Evolutionary conservation across 1,140 invertebrate genomes (phyloP).

Genomic region (Potamilus streckersoni): DNA sequence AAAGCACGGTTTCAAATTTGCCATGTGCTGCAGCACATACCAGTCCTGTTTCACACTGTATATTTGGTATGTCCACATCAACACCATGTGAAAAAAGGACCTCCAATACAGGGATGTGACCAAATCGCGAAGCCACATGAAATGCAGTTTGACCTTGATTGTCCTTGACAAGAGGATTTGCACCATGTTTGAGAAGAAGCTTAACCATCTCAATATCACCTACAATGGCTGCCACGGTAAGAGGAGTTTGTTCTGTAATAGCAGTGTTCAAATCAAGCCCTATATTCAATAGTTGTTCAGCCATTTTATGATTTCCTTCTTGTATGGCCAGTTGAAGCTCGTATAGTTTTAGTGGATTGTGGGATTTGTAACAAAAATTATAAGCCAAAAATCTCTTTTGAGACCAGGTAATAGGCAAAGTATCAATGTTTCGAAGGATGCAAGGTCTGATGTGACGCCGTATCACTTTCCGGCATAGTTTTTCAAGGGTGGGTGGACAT

Average conservation of each 20-base stretch:
- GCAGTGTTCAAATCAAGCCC: conserved; percentile 3
- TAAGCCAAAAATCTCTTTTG: conserved; percentile 13
- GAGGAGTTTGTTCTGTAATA: conserved; percentile 3
- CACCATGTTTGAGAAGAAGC: conserved; percentile 7
- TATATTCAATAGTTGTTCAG: not conserved
- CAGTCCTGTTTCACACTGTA: not conserved
- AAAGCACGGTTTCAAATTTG: not conserved
- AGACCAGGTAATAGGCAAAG: not conserved
- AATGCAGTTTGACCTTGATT: conserved; percentile 6
- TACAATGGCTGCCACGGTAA: not conserved
- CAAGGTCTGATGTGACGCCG: not conserved
- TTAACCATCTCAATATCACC: not conserved
- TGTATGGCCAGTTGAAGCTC: not conserved
- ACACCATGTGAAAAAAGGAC: not conserved
- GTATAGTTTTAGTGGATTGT: not conserved
- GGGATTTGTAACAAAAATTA: not conserved
- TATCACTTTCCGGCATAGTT: not conserved
- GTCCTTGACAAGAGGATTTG: not conserved
- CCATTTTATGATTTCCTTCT: not conserved
- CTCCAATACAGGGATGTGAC: not conserved
- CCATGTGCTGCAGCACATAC: not conserved
- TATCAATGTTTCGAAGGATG: not conserved
- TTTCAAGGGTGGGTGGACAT: not conserved
- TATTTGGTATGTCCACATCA: not conserved
- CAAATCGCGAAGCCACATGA: not conserved